Evolutionary conservation across 2,797 vertebrate species (phyloP).

Genomic region (Lepidocolaptes lacrymiger): DNA sequence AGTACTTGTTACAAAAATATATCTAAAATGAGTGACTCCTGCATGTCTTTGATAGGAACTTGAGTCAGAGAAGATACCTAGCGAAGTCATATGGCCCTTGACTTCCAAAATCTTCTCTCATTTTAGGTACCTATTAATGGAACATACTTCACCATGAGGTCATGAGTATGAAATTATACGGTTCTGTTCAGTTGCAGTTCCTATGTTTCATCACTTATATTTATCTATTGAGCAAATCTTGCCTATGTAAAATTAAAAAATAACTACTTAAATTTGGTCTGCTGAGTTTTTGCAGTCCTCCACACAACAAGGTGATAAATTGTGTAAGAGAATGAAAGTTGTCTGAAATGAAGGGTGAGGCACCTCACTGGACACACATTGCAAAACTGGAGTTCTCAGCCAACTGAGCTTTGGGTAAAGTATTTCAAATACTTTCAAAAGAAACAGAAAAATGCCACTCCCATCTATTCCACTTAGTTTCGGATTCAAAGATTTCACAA

Average conservation of each 20-base stretch:
- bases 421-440: background rate
- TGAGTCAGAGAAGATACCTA: background rate
- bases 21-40: background rate
- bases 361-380: background rate
- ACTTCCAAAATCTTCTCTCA: background rate
- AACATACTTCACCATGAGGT: background rate
- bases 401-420: background rate
- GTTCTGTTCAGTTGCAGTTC: background rate
- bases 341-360: background rate
- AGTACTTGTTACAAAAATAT: background rate
- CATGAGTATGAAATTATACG: background rate
- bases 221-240: background rate
- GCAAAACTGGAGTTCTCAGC: background rate
- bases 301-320: background rate
- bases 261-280: fast-evolving
- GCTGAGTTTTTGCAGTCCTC: background rate
- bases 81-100: background rate
- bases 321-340: background rate
- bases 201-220: background rate
- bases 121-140: background rate
- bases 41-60: background rate
- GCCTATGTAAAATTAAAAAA: background rate
- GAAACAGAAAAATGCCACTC: background rate
- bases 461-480: background rate
- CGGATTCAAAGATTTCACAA: background rate